Conservation (phyloP, 1,140 invertebrate genomes). For the Drosophila santomea region DNA sequence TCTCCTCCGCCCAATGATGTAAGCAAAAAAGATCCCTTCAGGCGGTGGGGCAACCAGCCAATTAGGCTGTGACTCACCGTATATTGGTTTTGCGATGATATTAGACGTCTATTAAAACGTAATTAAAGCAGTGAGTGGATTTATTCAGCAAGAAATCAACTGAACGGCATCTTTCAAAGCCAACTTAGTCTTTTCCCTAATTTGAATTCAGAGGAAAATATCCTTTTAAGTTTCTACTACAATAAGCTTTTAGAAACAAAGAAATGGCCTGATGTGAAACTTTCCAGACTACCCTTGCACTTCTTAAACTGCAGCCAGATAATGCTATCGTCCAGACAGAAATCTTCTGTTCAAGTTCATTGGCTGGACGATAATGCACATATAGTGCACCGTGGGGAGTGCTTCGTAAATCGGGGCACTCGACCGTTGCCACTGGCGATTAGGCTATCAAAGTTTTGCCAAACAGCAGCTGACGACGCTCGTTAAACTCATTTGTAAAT, state of each 20-base stretch:
- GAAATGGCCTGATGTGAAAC: constrained; percentile 1
- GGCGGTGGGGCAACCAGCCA: constrained; percentile 2
- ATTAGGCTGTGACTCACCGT: constrained; percentile 33
- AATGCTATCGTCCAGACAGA: constrained; percentile 17
- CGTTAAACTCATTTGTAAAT: constrained; percentile 48
- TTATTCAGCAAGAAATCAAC: neutral
- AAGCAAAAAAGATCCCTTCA: constrained; percentile 10
- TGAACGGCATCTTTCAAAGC: too few relatives aligned
- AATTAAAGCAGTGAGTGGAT: neutral
- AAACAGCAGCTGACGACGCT: constrained; percentile 11
- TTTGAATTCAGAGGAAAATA: too few relatives aligned
- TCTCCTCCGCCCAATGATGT: constrained; percentile 26
- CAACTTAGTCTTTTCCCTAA: too few relatives aligned
- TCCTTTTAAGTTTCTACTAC: too few relatives aligned
- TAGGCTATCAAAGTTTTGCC: constrained; percentile 40
- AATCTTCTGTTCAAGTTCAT: constrained; percentile 21
- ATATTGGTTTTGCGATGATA: neutral
- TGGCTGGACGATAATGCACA: constrained; percentile 1
- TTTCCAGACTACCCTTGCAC: neutral
- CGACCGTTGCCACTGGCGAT: constrained; percentile 19
- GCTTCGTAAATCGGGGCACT: constrained; percentile 29
- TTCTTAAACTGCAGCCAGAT: constrained; percentile 14
- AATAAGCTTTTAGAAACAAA: neutral
- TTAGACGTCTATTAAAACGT: neutral
- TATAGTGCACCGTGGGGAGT: constrained; percentile 8